phyloP scores from a whole-genome alignment of 2,888 invertebrate genomes.

The Dendrolimus houi region DNA sequence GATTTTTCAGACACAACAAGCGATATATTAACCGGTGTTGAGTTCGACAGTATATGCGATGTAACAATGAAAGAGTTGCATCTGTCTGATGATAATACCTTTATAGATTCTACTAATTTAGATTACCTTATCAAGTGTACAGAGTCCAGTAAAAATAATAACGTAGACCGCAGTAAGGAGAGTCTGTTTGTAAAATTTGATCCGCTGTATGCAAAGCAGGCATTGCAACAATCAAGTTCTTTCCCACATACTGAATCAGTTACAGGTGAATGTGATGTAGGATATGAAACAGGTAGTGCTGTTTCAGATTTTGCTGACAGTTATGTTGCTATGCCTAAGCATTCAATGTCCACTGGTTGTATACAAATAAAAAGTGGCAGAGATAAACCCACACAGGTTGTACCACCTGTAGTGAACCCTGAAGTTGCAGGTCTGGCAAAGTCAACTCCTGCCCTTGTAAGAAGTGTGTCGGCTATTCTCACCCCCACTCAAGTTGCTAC shows the following conservation, averaged over 20 bases:
- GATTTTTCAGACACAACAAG: slow-evolving; percentile 39
- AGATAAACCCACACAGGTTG: slow-evolving; percentile 63
- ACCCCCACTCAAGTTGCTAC: slow-evolving; percentile 56
- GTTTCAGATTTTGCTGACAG: slow-evolving; percentile 45
- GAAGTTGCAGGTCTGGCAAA: slow-evolving; percentile 25
- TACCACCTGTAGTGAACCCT: slow-evolving; percentile 53
- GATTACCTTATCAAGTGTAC: slow-evolving; percentile 72
- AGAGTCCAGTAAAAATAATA: slow-evolving; percentile 46
- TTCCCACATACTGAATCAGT: slow-evolving; percentile 25
- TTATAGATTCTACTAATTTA: slow-evolving; percentile 73
- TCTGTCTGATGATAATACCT: slow-evolving; percentile 52
- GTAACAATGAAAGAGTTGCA: slow-evolving; percentile 60
- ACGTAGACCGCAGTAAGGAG: slow-evolving; percentile 68
- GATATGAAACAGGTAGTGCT: slow-evolving; percentile 62
- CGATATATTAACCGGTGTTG: slow-evolving; percentile 54
- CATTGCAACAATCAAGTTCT: slow-evolving; percentile 23
- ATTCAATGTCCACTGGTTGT: slow-evolving; percentile 40
- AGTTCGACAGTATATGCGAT: slow-evolving; percentile 60
- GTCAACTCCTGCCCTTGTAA: slow-evolving; percentile 46
- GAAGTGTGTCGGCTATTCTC: slow-evolving; percentile 62
- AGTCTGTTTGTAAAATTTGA: slow-evolving; percentile 82
- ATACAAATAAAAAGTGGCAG: slow-evolving; percentile 25
- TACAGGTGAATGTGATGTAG: slow-evolving; percentile 49
- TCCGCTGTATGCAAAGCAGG: slow-evolving; percentile 61
- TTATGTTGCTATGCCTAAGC: slow-evolving; percentile 36